These are phyloP conservation scores for Phocoena phocoena DNA, from an alignment of 2,113 vertebrate species.

Conservation along the genomic window DNA sequence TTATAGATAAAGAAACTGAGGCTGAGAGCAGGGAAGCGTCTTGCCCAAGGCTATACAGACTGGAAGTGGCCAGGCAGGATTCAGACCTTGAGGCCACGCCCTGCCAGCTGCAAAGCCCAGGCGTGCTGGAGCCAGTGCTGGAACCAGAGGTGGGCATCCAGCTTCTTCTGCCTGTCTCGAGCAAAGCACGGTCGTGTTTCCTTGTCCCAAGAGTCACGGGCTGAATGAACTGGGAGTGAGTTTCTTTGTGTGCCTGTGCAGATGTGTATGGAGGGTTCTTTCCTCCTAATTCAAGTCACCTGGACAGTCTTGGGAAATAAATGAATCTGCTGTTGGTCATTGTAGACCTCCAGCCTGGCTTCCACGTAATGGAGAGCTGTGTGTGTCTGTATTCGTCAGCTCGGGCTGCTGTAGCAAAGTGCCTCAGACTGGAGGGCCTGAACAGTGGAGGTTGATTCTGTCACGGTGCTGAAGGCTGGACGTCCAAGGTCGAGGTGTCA, in stretches of 20 bases:
- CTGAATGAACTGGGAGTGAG: neutral
- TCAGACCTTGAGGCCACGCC: neutral
- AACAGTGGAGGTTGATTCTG: neutral
- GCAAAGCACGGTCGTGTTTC: neutral
- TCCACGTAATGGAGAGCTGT: accelerated
- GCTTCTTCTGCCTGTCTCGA: neutral
- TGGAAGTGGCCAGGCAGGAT: neutral
- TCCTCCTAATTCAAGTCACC: neutral
- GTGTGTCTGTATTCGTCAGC: accelerated
- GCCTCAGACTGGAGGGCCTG: neutral
- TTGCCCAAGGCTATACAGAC: neutral
- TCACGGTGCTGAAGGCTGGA: neutral
- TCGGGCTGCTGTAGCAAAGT: neutral
- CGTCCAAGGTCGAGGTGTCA: neutral
- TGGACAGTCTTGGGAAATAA: accelerated
- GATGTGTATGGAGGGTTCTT: neutral
- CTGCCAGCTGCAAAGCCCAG: neutral
- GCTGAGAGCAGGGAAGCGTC: neutral
- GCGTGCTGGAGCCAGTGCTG: neutral
- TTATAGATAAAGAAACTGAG: neutral
- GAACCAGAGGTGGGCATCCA: neutral
- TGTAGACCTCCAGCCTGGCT: neutral
- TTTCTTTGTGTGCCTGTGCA: neutral
- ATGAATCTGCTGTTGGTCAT: no score
- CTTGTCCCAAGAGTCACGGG: neutral